phyloP scores from a whole-genome alignment of 1,140 invertebrate genomes.

The Euwallacea similis region DNA sequence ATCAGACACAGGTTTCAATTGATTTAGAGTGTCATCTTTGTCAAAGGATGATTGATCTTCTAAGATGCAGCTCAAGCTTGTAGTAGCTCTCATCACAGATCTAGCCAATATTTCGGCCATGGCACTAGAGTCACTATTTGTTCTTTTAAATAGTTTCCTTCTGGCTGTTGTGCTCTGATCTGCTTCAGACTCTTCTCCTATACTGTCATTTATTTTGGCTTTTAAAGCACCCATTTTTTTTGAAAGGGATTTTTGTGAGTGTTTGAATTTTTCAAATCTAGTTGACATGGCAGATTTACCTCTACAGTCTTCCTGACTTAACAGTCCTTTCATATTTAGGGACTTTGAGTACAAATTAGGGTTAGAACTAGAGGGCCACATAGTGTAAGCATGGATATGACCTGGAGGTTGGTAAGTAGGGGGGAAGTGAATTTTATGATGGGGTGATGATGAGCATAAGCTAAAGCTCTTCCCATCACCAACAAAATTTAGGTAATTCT shows the following conservation, averaged over 20 bases:
- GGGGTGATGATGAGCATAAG: slow-evolving; percentile 40
- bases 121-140: slow-evolving; percentile 59
- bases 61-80: slow-evolving; percentile 56
- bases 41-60: slow-evolving; percentile 40
- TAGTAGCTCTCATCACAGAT: slow-evolving; percentile 63
- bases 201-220: slow-evolving; percentile 52
- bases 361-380: slow-evolving; percentile 36
- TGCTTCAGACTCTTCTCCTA: slow-evolving; percentile 50
- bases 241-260: slow-evolving; percentile 58
- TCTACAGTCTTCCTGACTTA: slow-evolving; percentile 61
- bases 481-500: slow-evolving; percentile 52
- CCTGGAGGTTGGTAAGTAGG: slow-evolving; percentile 20
- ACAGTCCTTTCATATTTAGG: slow-evolving; percentile 53
- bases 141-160: slow-evolving; percentile 58
- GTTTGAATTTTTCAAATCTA: slow-evolving; percentile 59
- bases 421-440: slow-evolving; percentile 27
- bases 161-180: slow-evolving; percentile 13
- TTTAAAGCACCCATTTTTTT: slow-evolving; percentile 57
- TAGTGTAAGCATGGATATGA: slow-evolving; percentile 15
- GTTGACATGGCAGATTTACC: slow-evolving; percentile 57
- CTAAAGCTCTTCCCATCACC: slow-evolving; percentile 50
- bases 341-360: slow-evolving; percentile 45
- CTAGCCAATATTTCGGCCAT: slow-evolving; percentile 67
- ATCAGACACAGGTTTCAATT: slow-evolving; percentile 35
- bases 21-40: slow-evolving; percentile 37